Base-by-base conservation (phyloP, 2,888 invertebrate genomes). In the Eupithecia pulchellata region DNA sequence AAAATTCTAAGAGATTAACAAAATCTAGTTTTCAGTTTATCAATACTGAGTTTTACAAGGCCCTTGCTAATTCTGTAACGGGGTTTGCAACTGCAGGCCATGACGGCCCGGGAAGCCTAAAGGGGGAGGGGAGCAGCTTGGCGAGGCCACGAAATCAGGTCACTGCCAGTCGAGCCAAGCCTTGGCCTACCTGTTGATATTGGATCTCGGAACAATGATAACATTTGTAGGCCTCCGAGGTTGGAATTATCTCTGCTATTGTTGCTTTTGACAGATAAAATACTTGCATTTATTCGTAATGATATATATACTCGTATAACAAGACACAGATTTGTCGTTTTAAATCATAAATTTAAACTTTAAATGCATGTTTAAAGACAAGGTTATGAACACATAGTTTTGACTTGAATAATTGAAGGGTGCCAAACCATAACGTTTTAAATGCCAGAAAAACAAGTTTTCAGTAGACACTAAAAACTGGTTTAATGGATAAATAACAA, bases 141-240 rank as follows among this genome's bases (percentile, higher is more conserved):
- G 73, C 80, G 85, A 84, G 87, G 88, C 82, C 87, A 76, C 71
- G 76, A 69, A 91, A 86, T 73, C 86, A 82, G 92, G 92, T 91
- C 92, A 92, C 86, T 87, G 87, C 85, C 87, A 86, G 71, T 86
- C 58, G 32, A 32, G 30, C 87, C 32, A n/a, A 60, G 30, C 89
- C 88, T 88, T 86, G 87, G 86, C 87, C 79, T 80, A 91, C 90
- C 89, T 91, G 91, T 91, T 91, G 90, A 86, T 89, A 86, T 89
- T 82, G 66, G 61, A 72, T 65, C 58, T 55, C 72, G 61, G 29
- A 32, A 52, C 17, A 47, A 65, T 34, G 68, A 68, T 66, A 66
- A 63, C 30, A 60, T 69, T 69, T 61, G 60, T 60, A 60, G 60
- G 60, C 60, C 11, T 32, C 27, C 27, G 17, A 27, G 27, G 27